Evolutionary conservation across 2,113 vertebrate genomes (phyloP).

Genomic region (Notarius quadriscutis): DNA sequence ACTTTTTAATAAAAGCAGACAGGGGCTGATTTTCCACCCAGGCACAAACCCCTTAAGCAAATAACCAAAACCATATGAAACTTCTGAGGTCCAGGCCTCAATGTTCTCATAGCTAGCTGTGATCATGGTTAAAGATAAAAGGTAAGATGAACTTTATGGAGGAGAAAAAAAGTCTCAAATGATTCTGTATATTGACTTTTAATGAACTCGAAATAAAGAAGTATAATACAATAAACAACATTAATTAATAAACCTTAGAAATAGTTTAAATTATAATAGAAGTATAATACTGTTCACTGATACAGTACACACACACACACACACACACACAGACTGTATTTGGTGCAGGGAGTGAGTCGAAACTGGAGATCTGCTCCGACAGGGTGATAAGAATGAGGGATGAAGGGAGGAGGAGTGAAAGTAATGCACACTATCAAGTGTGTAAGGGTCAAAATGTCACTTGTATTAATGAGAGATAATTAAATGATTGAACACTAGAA

Average conservation of each 20-base stretch:
- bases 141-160: not conserved
- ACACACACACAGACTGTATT: not conserved
- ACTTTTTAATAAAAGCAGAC: not conserved
- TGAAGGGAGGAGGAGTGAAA: slow-evolving; percentile 25
- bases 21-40: not conserved
- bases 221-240: not conserved
- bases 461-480: not conserved
- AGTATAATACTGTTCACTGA: not conserved
- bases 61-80: not conserved
- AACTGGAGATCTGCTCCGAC: not conserved
- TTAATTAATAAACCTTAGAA: not conserved
- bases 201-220: not conserved
- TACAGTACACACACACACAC: not conserved
- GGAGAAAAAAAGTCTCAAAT: not conserved
- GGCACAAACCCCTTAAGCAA: not conserved
- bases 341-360: not conserved
- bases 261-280: not conserved
- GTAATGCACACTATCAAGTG: not conserved
- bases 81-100: not conserved
- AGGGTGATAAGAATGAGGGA: slow-evolving; percentile 35
- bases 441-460: slow-evolving; percentile 1
- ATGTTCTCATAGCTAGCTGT: not conserved
- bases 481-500: not conserved
- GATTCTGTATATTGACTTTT: not conserved
- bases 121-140: not conserved